phyloP scores from a whole-genome alignment of 2,797 vertebrate species.

The Enteromius fasciolatus region DNA sequence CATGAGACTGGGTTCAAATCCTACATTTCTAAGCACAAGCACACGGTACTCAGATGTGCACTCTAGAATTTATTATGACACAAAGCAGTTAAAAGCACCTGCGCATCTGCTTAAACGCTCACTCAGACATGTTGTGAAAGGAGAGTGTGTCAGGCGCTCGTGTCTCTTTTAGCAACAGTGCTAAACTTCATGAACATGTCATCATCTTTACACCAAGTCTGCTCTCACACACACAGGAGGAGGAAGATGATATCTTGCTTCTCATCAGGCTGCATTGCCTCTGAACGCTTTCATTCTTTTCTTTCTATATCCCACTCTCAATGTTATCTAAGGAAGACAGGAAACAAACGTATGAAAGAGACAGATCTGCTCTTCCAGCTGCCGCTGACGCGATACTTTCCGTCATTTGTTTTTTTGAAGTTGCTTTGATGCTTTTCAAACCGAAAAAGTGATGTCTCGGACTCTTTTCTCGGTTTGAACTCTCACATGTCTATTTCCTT shows the following conservation, averaged over 20 bases:
- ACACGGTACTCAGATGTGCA: not conserved
- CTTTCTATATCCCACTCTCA: slow-evolving; percentile 61
- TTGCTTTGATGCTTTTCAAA: slow-evolving; percentile 12
- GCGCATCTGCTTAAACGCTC: slow-evolving; percentile 8
- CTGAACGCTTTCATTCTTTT: slow-evolving; percentile 54
- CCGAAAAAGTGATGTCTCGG: not conserved
- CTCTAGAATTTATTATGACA: not conserved
- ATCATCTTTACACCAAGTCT: slow-evolving; percentile 23
- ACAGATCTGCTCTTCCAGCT: slow-evolving; percentile 42
- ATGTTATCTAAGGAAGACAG: slow-evolving; percentile 74
- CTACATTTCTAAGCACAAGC: not conserved
- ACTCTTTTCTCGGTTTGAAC: not conserved
- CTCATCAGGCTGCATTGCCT: slow-evolving; percentile 46
- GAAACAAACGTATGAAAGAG: slow-evolving; percentile 66
- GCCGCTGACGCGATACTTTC: not conserved
- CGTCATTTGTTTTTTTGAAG: not conserved
- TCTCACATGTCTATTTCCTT: slow-evolving; percentile 9
- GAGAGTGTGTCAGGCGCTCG: slow-evolving; percentile 15
- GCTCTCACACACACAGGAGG: slow-evolving; percentile 15
- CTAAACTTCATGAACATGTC: slow-evolving; percentile 18
- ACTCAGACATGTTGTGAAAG: not conserved
- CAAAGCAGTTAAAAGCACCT: not conserved
- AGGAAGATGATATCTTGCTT: slow-evolving; percentile 59
- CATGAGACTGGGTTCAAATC: not conserved
- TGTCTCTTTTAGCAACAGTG: slow-evolving; percentile 5